Conservation (phyloP, 2,888 invertebrate genomes). For the Alsophila aescularia region DNA sequence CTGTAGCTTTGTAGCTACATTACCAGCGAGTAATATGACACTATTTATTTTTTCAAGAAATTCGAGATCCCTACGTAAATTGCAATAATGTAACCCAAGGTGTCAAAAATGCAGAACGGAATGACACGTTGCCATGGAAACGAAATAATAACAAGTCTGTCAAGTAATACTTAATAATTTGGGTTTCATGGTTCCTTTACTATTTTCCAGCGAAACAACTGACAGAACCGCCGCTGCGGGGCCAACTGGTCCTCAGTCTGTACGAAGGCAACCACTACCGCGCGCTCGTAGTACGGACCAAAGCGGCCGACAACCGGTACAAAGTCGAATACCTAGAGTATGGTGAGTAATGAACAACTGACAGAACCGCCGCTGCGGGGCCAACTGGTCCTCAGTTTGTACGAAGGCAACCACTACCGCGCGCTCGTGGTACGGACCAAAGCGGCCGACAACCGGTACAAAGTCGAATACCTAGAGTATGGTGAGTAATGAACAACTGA, state of each 20-base stretch:
- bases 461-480: constrained; percentile 68
- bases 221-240: constrained; percentile 53
- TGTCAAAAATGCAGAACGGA: no score
- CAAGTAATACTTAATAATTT: no score
- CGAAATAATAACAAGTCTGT: no score
- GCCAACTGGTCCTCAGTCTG: constrained; percentile 55
- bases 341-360: constrained; percentile 53
- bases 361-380: constrained; percentile 57
- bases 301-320: constrained; percentile 60
- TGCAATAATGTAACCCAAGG: no score
- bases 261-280: constrained; percentile 65
- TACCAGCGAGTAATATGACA: no score
- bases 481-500: constrained; percentile 53
- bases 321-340: constrained; percentile 68
- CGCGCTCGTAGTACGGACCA: constrained; percentile 63
- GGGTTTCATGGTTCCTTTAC: no score
- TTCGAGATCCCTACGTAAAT: no score
- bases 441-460: constrained; percentile 59
- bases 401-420: constrained; percentile 62
- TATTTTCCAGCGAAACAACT: constrained; percentile 54
- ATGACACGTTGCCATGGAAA: no score
- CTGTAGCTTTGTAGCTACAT: no score
- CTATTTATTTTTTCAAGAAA: no score
- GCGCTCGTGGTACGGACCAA: constrained; percentile 64
- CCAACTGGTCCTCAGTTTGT: constrained; percentile 55